Evolutionary conservation across 2,888 invertebrate genomes (phyloP), one percentile per base, ranked within the genome.

Genomic region (Cheiracanthium punctorium): DNA sequence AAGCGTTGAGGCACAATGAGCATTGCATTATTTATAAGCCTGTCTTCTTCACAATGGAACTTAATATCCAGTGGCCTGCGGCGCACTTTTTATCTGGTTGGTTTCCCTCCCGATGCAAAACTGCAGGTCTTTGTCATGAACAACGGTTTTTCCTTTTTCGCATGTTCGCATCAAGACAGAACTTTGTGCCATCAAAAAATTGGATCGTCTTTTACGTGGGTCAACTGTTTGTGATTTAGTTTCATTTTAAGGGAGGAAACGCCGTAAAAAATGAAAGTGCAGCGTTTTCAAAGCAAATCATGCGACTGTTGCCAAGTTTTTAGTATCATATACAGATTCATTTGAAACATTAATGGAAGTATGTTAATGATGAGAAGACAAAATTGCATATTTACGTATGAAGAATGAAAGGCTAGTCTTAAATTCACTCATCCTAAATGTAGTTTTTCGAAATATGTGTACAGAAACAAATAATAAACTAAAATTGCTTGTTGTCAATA

Each of bases 1-100:
- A 72, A 29, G 58, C 37, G 41, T 20, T 58, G 58, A 10, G 20
- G 74, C 32, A 82, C 76, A 82, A 82, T 82, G 65, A 48, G 70
- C 58, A 65, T 69, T 82, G 82, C 82, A 82, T 82, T 82, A 82
- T 82, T 82, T 82, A 82, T 82, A 82, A 82, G 71, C 28, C 65
- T 65, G 75, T 76, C 76, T 43, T 71, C 82, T 48, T 65, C 41
- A 82, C 76, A 82, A 82, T 82, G 76, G 71, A 82, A 82, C 82
- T 82, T 82, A 82, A 82, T 82, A 82, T 82, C 75, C 71, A 75
- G 70, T 71, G 33, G 82, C 82, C 82, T 43, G 71, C 43, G 72
- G 82, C 76, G 69, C 41, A 64, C 58, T 74, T 82, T 82, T 82
- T 82, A 82, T 82, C 81, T 29, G 17, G 58, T 24, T 58, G 14